These are phyloP conservation scores for Cephus pygmeus DNA, from an alignment of 2,888 invertebrate genomes.

Conservation along the genomic window DNA sequence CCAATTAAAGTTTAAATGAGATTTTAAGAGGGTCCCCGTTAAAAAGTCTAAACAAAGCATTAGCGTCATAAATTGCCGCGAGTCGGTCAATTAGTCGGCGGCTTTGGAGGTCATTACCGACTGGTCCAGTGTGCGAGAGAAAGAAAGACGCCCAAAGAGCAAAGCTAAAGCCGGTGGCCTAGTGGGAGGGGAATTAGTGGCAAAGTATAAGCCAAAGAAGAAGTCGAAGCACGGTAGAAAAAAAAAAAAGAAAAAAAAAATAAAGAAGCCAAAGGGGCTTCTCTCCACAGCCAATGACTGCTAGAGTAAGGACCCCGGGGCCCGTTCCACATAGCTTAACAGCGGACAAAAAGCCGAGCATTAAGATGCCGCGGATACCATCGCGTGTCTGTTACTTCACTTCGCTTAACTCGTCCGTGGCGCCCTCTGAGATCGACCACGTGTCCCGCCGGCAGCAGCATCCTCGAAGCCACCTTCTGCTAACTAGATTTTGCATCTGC, in stretches of 20 bases:
- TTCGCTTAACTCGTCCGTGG: constrained; percentile 17
- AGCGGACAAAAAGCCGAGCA: constrained; percentile 20
- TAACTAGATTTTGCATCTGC: background rate
- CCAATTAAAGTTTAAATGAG: constrained; percentile 16
- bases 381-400: constrained; percentile 24
- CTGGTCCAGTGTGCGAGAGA: background rate
- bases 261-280: background rate
- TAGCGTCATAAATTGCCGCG: constrained; percentile 23
- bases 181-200: background rate
- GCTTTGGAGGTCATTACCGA: background rate
- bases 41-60: constrained; percentile 26
- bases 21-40: constrained; percentile 21
- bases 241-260: background rate
- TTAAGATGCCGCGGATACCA: constrained; percentile 25
- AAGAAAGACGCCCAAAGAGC: too few relatives aligned
- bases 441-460: background rate
- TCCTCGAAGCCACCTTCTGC: background rate
- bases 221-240: background rate
- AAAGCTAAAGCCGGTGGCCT: background rate
- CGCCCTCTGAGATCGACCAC: background rate
- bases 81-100: constrained; percentile 24
- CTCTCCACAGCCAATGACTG: background rate
- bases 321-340: constrained; percentile 23
- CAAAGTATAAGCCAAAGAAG: background rate
- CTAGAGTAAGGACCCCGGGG: background rate